A percentile compares a stretch with the other conserved stretches of the same genome.
Evolutionary conservation across 2,888 invertebrate genomes (phyloP).

Genomic region (Andrena marginata): DNA sequence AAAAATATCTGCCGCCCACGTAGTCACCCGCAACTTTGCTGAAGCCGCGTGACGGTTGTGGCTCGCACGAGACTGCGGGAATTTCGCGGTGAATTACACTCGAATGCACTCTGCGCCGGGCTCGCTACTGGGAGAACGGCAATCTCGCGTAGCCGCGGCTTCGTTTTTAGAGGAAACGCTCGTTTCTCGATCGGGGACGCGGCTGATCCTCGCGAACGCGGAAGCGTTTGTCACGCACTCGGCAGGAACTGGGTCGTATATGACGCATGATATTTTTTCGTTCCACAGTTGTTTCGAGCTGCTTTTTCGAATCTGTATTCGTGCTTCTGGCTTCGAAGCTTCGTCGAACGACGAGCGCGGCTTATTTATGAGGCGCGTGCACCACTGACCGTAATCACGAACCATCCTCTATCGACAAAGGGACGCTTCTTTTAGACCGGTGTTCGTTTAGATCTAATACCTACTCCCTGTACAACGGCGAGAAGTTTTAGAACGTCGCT

Average conservation of each 20-base stretch:
- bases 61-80: constrained; percentile 43
- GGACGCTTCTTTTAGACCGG: too few relatives aligned
- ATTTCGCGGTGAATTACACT: constrained; percentile 57
- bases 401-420: too few relatives aligned
- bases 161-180: not conserved
- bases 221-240: not conserved
- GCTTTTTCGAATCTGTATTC: not conserved
- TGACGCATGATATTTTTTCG: not conserved
- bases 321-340: not conserved
- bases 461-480: too few relatives aligned
- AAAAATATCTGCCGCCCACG: constrained; percentile 78
- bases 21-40: constrained; percentile 75
- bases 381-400: too few relatives aligned
- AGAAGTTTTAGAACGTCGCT: too few relatives aligned
- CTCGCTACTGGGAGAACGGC: not conserved
- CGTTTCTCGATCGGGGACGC: not conserved
- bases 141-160: not conserved
- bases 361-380: too few relatives aligned
- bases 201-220: not conserved
- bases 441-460: too few relatives aligned
- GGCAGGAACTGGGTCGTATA: not conserved
- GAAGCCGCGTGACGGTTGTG: constrained; percentile 63
- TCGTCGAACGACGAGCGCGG: too few relatives aligned
- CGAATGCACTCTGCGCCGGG: constrained; percentile 1
- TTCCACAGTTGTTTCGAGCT: not conserved